Evolutionary conservation across 2,113 vertebrate genomes (phyloP).

Genomic region (Corythornis vintsioides): DNA sequence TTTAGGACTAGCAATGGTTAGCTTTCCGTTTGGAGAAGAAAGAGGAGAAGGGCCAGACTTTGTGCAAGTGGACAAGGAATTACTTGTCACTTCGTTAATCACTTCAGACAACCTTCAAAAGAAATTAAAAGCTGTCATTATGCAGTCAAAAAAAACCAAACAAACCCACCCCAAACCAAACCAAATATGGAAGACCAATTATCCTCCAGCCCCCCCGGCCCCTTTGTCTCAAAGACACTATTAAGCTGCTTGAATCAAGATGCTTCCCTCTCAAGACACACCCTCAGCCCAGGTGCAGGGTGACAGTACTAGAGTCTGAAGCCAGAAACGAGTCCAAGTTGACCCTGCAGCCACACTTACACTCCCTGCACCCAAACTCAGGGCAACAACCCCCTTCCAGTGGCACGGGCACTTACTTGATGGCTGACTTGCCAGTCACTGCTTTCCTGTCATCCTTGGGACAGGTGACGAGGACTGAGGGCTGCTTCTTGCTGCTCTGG

Average conservation of each 20-base stretch:
- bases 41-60: conserved; percentile 93
- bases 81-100: conserved; percentile 81
- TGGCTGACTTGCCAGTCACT: conserved; percentile 85
- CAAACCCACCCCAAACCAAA: no score
- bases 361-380: rapidly evolving
- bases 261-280: background rate
- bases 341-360: background rate
- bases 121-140: background rate
- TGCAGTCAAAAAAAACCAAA: no score
- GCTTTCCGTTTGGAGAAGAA: conserved; percentile 92
- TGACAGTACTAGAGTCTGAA: background rate
- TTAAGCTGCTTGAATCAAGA: background rate
- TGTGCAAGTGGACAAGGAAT: conserved; percentile 89
- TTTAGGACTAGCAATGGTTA: conserved; percentile 96
- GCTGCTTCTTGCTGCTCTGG: conserved; percentile 84
- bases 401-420: conserved; percentile 75
- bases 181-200: background rate
- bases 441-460: conserved; percentile 87
- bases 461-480: conserved; percentile 81
- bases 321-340: background rate
- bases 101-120: conserved; percentile 84
- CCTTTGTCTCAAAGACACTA: background rate
- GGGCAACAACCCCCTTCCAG: background rate
- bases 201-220: background rate
- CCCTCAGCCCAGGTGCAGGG: rapidly evolving